Evolutionary conservation across 2,113 vertebrate species (phyloP).

Genomic region (Catharus fuscescens): DNA sequence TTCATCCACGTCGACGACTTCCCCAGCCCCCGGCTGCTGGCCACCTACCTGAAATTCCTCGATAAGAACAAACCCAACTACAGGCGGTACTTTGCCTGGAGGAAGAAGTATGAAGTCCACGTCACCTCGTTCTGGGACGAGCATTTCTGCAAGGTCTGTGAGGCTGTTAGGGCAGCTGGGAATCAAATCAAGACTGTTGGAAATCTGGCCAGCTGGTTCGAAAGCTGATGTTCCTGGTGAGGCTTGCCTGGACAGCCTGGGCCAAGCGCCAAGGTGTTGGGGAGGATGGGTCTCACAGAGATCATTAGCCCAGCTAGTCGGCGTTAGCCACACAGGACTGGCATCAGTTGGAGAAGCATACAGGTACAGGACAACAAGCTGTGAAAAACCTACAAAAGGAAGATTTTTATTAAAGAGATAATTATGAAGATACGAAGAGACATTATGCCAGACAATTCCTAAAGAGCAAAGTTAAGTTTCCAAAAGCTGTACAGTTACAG

Average conservation of each 20-base stretch:
- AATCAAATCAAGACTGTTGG: conserved; percentile 68
- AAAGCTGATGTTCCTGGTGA: conserved; percentile 55
- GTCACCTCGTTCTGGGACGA: conserved; percentile 85
- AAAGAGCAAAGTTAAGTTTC: neutral
- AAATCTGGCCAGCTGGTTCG: conserved; percentile 84
- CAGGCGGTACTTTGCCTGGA: conserved; percentile 86
- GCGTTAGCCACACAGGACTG: neutral
- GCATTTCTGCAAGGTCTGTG: conserved; percentile 86
- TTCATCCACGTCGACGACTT: conserved; percentile 96
- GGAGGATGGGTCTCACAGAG: neutral
- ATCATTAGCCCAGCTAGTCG: accelerated
- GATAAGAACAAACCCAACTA: conserved; percentile 75
- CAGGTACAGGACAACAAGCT: neutral
- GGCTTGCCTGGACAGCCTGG: neutral
- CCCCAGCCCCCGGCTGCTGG: conserved; percentile 77
- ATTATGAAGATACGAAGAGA: neutral
- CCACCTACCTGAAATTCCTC: conserved; percentile 85
- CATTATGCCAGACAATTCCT: neutral
- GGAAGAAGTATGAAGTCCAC: conserved; percentile 77
- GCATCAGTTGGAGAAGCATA: neutral
- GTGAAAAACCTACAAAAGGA: neutral
- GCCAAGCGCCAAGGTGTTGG: accelerated
- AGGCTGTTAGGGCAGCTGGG: conserved; percentile 64
- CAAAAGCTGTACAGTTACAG: neutral
- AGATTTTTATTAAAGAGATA: neutral